A percentile compares a stretch with the other conserved stretches of the same genome.
These are phyloP conservation scores for Volucella inflata DNA, from an alignment of 2,888 invertebrate species.

Conservation along the genomic window DNA sequence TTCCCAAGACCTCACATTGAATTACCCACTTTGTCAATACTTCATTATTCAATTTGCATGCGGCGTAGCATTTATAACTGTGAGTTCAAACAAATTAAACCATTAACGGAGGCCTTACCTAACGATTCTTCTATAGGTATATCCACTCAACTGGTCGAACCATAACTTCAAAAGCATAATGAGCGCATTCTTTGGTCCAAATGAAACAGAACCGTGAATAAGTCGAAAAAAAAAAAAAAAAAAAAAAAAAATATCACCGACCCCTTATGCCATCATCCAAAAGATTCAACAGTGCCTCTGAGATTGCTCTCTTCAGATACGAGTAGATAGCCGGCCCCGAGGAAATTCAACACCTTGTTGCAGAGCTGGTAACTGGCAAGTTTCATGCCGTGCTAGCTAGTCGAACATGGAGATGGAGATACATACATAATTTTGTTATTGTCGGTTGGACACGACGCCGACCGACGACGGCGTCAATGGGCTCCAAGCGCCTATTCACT, in stretches of 20 bases:
- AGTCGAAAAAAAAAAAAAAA: neutral
- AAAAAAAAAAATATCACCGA: conserved; percentile 1
- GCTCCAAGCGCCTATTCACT: conserved; percentile 67
- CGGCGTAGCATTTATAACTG: conserved; percentile 52
- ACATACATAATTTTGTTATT: conserved; percentile 70
- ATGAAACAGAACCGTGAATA: conserved; percentile 55
- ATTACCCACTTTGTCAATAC: conserved; percentile 66
- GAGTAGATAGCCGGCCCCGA: conserved; percentile 56
- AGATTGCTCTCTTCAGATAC: conserved; percentile 49
- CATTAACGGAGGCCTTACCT: conserved; percentile 40
- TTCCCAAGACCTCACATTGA: conserved; percentile 33
- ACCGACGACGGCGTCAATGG: conserved; percentile 36
- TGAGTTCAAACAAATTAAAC: conserved; percentile 49
- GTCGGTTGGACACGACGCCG: conserved; percentile 63
- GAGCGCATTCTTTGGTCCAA: conserved; percentile 65
- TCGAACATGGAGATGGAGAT: conserved; percentile 41
- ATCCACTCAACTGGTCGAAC: conserved; percentile 42
- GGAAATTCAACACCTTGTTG: conserved; percentile 74
- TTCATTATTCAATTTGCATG: conserved; percentile 69
- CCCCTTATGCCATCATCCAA: conserved; percentile 25
- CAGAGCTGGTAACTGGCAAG: conserved; percentile 28
- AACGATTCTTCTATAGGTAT: conserved; percentile 32
- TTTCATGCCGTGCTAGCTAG: conserved; percentile 5
- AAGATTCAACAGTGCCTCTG: conserved; percentile 17
- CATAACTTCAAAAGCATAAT: conserved; percentile 54